Base-by-base conservation (phyloP, 2,888 invertebrate species). In the Eupithecia inturbata region DNA sequence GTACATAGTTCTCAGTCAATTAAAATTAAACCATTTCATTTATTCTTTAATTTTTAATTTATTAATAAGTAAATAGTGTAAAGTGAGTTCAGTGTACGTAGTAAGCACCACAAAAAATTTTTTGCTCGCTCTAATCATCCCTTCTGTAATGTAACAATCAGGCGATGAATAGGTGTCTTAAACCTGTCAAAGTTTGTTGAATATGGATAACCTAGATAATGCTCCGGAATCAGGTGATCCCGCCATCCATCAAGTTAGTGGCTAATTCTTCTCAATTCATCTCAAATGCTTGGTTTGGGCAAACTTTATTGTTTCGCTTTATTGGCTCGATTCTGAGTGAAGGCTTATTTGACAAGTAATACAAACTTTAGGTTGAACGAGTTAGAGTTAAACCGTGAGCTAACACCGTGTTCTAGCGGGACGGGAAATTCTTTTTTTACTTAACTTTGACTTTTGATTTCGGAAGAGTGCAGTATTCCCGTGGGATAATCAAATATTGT, bases 211-310 rank as follows among this genome's bases (percentile, higher is more conserved):
- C 39, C 4, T 5, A 14, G 39, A 66, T 41, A 66, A 39, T 41
- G 26, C 26, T 33, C n/a, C 39, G 22, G 16, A 39, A 41, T 26
- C 26, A 39, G 66, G 36, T 64, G n/a, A 64, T 66, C 64, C 64
- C 12, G 19, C 36, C 64, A 64, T 64, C 39, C 6, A 41, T 66
- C 39, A 66, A 66, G 26, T 66, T 66, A 66, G 22, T 39, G 2
- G 36, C 36, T 39, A 66, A 66, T 66, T 41, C 39, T 26, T 39
- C 66, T 41, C 39, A 66, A 66, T 66, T 66, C 16, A 26, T 66
- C 66, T 66, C 39, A 26, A 66, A 16, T 39, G 39, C 2, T 66
- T 26, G 39, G 26, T 66, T 66, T 22, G 14, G 64, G 36, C 3
- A 22, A 26, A 66, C 12, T 66, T 26, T 39, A 26, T 26, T 39